A percentile compares a stretch with the other conserved stretches of the same genome.
phyloP scores from a whole-genome alignment of 2,797 vertebrate species.

The Mus spretus region DNA sequence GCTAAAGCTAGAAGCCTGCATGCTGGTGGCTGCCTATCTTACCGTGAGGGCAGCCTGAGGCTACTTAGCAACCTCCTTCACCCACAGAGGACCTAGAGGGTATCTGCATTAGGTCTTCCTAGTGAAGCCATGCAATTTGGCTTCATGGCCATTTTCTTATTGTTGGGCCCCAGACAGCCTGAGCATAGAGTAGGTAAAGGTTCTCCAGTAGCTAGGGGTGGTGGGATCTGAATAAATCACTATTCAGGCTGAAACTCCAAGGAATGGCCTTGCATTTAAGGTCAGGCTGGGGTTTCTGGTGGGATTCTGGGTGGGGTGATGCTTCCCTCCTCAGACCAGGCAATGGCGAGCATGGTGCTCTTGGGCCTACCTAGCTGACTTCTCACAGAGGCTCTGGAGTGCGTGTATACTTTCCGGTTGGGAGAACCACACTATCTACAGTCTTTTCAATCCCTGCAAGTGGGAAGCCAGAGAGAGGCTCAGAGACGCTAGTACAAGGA shows the following conservation, averaged over 20 bases:
- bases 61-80: conserved; percentile 29
- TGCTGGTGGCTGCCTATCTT: not conserved
- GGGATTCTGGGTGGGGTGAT: not conserved
- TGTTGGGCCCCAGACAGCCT: not conserved
- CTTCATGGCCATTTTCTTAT: not conserved
- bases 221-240: not conserved
- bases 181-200: not conserved
- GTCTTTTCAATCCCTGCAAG: not conserved
- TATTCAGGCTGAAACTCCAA: not conserved
- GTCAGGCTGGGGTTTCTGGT: not conserved
- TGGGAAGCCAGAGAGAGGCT: not conserved
- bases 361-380: not conserved
- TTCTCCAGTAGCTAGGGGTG: not conserved
- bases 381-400: not conserved
- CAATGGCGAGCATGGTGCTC: not conserved
- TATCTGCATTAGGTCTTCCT: conserved; percentile 12
- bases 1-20: not conserved
- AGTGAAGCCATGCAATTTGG: not conserved
- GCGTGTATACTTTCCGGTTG: not conserved
- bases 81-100: not conserved
- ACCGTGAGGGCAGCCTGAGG: not conserved
- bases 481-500: not conserved
- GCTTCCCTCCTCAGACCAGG: not conserved
- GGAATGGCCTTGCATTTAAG: not conserved
- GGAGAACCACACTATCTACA: not conserved